These are phyloP conservation scores for Cyanocitta stelleri DNA, from an alignment of 2,113 vertebrate genomes.

Conservation along the genomic window DNA sequence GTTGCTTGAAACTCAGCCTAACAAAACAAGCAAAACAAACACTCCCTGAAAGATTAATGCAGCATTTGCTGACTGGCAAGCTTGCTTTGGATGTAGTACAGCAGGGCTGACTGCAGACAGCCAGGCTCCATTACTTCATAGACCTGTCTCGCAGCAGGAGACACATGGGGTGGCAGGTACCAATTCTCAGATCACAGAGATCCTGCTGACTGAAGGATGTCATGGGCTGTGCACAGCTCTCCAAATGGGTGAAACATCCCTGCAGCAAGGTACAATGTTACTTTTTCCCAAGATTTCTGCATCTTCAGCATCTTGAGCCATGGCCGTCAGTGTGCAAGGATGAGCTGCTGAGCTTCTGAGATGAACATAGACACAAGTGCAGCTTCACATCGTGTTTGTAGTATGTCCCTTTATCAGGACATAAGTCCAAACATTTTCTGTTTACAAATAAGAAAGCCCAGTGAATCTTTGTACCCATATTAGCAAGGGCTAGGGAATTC, in stretches of 20 bases:
- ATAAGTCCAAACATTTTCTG: slow-evolving; percentile 69
- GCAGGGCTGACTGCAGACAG: slow-evolving; percentile 6
- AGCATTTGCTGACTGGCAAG: not conserved
- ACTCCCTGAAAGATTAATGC: slow-evolving; percentile 18
- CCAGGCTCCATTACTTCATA: slow-evolving; percentile 70
- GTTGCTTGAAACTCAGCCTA: slow-evolving; percentile 80
- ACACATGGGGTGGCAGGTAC: slow-evolving; percentile 77
- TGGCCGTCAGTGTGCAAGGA: slow-evolving; percentile 67
- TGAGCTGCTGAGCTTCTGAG: slow-evolving; percentile 78
- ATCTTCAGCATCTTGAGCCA: slow-evolving; percentile 65
- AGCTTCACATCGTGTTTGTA: slow-evolving; percentile 66
- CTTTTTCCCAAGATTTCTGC: slow-evolving; percentile 57
- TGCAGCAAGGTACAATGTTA: slow-evolving; percentile 61
- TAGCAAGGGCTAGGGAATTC: not conserved
- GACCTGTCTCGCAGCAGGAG: slow-evolving; percentile 69
- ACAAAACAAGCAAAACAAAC: slow-evolving; percentile 29
- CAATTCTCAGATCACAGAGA: slow-evolving; percentile 75
- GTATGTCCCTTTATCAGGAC: slow-evolving; percentile 66
- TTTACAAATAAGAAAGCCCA: slow-evolving; percentile 45
- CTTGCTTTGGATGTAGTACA: slow-evolving; percentile 28
- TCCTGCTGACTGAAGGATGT: slow-evolving; percentile 72
- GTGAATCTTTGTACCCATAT: not conserved
- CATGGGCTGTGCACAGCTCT: slow-evolving; percentile 63
- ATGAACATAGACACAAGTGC: slow-evolving; percentile 71
- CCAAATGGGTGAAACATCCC: slow-evolving; percentile 69